These are phyloP conservation scores for Eristalinus aeneus DNA, from an alignment of 2,888 invertebrate genomes.

Conservation along the genomic window DNA sequence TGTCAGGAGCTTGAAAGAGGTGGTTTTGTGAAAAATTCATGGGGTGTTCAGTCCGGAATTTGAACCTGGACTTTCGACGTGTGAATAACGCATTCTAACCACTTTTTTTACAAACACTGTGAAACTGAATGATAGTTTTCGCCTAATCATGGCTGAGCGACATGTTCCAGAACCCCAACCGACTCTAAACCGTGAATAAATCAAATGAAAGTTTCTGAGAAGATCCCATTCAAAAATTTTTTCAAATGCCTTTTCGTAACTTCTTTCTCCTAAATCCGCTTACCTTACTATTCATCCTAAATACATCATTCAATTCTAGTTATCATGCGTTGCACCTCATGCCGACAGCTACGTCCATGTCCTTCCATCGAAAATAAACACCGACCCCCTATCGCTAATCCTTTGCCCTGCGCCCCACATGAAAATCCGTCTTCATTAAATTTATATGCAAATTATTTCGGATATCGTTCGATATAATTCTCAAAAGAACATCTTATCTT, in stretches of 20 bases:
- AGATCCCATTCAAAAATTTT: not conserved
- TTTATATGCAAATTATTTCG: conserved; percentile 63
- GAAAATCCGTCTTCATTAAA: conserved; percentile 36
- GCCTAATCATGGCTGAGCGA: no score
- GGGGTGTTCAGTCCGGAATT: no score
- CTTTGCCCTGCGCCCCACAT: conserved; percentile 20
- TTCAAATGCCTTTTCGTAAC: not conserved
- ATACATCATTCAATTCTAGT: conserved; percentile 17
- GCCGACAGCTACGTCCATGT: not conserved
- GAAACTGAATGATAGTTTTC: no score
- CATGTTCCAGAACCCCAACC: no score
- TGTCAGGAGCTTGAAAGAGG: no score
- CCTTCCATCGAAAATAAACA: not conserved
- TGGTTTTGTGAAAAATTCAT: no score
- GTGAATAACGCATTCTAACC: no score
- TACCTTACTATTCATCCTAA: conserved; percentile 48
- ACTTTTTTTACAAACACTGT: no score
- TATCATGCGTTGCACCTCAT: conserved; percentile 25
- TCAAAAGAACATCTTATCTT: conserved; percentile 14
- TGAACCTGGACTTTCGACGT: no score
- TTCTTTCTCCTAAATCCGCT: conserved; percentile 12
- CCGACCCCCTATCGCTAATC: conserved; percentile 1
- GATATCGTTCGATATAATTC: conserved; percentile 25
- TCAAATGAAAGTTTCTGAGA: no score
- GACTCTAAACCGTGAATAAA: no score